Evolutionary conservation across 2,113 vertebrate species (phyloP).

Genomic region (Epinephelus cyanopodus): DNA sequence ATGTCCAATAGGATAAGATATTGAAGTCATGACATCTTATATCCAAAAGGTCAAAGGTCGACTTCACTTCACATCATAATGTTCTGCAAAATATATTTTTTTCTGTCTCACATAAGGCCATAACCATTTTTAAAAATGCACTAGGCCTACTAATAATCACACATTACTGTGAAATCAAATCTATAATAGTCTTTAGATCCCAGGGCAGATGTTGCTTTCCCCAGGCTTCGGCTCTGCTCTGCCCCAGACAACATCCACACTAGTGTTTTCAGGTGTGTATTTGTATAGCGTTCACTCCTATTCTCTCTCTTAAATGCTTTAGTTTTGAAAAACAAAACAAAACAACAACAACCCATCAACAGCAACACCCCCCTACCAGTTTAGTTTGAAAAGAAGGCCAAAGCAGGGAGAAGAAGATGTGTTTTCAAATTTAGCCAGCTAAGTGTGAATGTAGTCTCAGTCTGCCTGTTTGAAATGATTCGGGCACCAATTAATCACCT

Average conservation of each 20-base stretch:
- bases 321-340: neutral
- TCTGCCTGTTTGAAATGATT: slow-evolving; percentile 28
- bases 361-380: too few relatives aligned
- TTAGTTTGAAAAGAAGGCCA: neutral
- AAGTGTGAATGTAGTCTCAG: slow-evolving; percentile 6
- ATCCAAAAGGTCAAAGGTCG: too few relatives aligned
- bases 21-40: too few relatives aligned
- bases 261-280: neutral
- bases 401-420: neutral
- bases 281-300: neutral
- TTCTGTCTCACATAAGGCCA: too few relatives aligned
- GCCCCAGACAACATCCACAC: neutral
- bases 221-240: neutral
- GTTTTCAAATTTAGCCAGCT: neutral
- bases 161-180: neutral
- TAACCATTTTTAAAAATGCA: neutral
- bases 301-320: neutral
- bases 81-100: too few relatives aligned
- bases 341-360: too few relatives aligned
- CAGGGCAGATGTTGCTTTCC: neutral
- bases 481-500: slow-evolving; percentile 55
- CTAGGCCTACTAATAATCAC: neutral
- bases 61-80: too few relatives aligned
- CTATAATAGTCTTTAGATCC: neutral
- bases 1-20: too few relatives aligned